phyloP scores from a whole-genome alignment of 2,888 invertebrate genomes.

The Lasius platythorax region DNA sequence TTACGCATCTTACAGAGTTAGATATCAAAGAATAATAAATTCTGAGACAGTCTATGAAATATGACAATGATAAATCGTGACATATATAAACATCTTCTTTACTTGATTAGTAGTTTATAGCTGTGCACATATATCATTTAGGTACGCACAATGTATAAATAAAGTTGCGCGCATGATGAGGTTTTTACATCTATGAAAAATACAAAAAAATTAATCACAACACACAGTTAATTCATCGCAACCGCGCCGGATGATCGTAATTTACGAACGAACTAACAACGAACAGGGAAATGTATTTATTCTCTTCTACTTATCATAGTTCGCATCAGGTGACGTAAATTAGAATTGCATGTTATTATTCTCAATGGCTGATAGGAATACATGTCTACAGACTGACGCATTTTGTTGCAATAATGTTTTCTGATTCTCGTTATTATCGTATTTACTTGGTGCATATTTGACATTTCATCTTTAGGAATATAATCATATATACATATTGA shows the following conservation, averaged over 20 bases:
- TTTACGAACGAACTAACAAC: not conserved
- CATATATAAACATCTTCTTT: not conserved
- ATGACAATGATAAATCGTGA: not conserved
- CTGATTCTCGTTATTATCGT: slow-evolving; percentile 17
- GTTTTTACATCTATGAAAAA: not conserved
- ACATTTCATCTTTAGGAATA: slow-evolving; percentile 13
- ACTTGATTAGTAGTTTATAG: not conserved
- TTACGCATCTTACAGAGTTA: not conserved
- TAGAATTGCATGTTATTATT: slow-evolving; percentile 17
- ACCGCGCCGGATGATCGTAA: slow-evolving; percentile 15
- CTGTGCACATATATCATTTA: not conserved
- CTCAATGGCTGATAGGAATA: not conserved
- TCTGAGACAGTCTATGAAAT: not conserved
- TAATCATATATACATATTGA: not conserved
- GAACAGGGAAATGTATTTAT: not conserved
- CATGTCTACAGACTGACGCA: not conserved
- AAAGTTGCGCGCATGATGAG: not conserved
- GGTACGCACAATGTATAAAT: not conserved
- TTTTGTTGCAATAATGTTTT: not conserved
- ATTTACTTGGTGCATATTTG: not conserved
- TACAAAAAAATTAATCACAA: not conserved
- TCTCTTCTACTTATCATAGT: not conserved
- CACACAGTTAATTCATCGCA: not conserved
- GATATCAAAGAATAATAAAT: not conserved
- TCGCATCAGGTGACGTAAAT: slow-evolving; percentile 20